A percentile compares a stretch with the other conserved stretches of the same genome.
Conservation (phyloP, 1,140 invertebrate species). For the Metaphire vulgaris region DNA sequence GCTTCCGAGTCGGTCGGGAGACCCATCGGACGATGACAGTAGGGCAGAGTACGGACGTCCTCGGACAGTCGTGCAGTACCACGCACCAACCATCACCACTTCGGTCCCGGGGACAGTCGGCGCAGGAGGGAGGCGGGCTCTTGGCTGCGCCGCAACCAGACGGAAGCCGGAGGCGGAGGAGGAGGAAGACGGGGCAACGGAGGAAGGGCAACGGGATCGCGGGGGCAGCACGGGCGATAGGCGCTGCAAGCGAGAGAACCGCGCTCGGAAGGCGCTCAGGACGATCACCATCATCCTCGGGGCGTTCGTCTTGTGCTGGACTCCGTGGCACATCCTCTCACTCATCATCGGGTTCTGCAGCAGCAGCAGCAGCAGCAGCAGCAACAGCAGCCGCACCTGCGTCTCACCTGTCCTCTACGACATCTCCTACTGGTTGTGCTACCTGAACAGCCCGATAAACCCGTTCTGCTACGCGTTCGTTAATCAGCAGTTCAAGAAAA, state of each 20-base stretch:
- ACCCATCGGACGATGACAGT: too few relatives aligned
- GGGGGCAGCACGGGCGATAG: neutral
- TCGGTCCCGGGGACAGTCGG: too few relatives aligned
- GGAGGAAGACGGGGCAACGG: constrained; percentile 26
- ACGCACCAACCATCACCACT: too few relatives aligned
- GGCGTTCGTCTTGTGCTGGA: constrained; percentile 92
- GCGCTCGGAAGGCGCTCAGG: constrained; percentile 91
- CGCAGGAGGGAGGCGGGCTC: too few relatives aligned
- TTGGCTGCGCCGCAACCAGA: neutral
- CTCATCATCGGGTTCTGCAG: constrained; percentile 92
- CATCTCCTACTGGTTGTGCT: constrained; percentile 98
- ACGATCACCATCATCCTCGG: constrained; percentile 99
- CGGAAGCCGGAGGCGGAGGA: constrained; percentile 1
- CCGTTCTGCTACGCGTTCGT: too few relatives aligned
- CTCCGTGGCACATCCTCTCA: constrained; percentile 84
- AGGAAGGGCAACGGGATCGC: too few relatives aligned
- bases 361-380: constrained; percentile 51
- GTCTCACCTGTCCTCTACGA: constrained; percentile 89
- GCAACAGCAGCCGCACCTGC: too few relatives aligned
- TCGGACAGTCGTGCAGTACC: too few relatives aligned
- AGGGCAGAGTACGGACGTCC: too few relatives aligned
- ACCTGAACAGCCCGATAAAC: constrained; percentile 92
- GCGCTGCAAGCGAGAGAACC: constrained; percentile 64
- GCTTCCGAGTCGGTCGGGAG: too few relatives aligned
- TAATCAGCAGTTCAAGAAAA: constrained; percentile 99